A percentile compares a stretch with the other conserved stretches of the same genome.
Evolutionary conservation across 2,113 vertebrate species (phyloP).

Genomic region (Laticauda colubrina): DNA sequence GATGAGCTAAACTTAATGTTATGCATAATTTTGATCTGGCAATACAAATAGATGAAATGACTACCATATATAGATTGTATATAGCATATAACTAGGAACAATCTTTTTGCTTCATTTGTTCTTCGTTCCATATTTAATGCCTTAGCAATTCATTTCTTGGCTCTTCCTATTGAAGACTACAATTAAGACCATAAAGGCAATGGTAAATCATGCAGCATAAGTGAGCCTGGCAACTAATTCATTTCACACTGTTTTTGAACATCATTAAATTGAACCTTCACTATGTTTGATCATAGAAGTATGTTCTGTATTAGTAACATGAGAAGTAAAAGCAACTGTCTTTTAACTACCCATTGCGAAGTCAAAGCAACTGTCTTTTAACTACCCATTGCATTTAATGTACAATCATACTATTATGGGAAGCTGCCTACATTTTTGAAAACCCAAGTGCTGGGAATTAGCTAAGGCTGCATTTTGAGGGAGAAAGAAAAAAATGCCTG

Average conservation of each 20-base stretch:
- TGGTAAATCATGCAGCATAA: neutral
- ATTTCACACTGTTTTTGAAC: neutral
- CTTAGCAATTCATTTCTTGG: neutral
- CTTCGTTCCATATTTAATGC: accelerated
- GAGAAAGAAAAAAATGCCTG: neutral
- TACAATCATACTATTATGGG: neutral
- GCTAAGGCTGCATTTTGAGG: neutral
- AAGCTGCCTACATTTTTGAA: neutral
- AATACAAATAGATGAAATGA: constrained; percentile 9
- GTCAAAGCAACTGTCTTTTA: constrained; percentile 15
- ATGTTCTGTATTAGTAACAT: neutral
- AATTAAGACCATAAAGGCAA: constrained; percentile 8
- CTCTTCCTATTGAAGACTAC: neutral
- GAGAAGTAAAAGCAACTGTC: constrained; percentile 12
- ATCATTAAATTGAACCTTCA: neutral
- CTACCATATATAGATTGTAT: neutral
- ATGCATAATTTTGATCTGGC: neutral
- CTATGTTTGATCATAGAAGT: neutral
- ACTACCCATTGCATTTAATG: neutral
- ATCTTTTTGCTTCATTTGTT: neutral
- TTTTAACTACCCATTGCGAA: neutral
- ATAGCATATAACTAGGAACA: neutral
- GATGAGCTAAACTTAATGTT: constrained; percentile 14
- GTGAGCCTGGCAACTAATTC: neutral
- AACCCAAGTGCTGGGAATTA: neutral